Evolutionary conservation across 2,113 vertebrate genomes (phyloP).

Genomic region (Phoenicopterus ruber): DNA sequence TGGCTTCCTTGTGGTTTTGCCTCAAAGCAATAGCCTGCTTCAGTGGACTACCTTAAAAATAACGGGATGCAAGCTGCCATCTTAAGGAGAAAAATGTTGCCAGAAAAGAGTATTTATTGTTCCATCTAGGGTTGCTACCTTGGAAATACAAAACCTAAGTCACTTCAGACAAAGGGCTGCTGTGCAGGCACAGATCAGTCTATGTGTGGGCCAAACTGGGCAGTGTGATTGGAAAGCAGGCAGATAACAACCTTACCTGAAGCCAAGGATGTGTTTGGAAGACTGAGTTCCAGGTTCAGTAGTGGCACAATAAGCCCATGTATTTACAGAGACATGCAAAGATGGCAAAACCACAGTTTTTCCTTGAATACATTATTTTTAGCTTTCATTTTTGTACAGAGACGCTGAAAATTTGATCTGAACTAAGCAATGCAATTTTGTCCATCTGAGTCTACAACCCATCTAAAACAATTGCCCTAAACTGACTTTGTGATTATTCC

Average conservation of each 20-base stretch:
- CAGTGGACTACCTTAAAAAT: slow-evolving; percentile 46
- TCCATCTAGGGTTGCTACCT: slow-evolving; percentile 43
- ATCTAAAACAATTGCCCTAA: background rate
- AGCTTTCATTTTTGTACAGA: background rate
- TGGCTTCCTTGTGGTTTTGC: background rate
- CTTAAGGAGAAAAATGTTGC: slow-evolving; percentile 33
- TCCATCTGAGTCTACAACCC: background rate
- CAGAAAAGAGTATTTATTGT: slow-evolving; percentile 53
- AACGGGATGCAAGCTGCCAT: slow-evolving; percentile 18
- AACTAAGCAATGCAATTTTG: background rate
- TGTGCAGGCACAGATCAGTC: slow-evolving; percentile 28
- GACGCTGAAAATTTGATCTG: background rate
- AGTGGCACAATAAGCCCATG: background rate
- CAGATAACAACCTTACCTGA: slow-evolving; percentile 41
- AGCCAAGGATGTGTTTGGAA: slow-evolving; percentile 48
- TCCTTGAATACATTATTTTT: background rate
- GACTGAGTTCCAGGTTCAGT: slow-evolving; percentile 30
- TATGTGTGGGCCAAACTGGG: slow-evolving; percentile 22
- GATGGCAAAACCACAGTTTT: background rate
- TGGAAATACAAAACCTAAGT: slow-evolving; percentile 57
- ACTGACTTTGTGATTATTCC: background rate
- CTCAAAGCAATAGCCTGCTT: background rate
- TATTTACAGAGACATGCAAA: background rate
- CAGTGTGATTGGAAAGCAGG: slow-evolving; percentile 38
- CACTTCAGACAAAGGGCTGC: slow-evolving; percentile 49